Percentiles rank a stretch among this genome's conserved stretches.
Evolutionary conservation across 2,113 vertebrate species (phyloP).

Genomic region (Mionectes macconnelli): DNA sequence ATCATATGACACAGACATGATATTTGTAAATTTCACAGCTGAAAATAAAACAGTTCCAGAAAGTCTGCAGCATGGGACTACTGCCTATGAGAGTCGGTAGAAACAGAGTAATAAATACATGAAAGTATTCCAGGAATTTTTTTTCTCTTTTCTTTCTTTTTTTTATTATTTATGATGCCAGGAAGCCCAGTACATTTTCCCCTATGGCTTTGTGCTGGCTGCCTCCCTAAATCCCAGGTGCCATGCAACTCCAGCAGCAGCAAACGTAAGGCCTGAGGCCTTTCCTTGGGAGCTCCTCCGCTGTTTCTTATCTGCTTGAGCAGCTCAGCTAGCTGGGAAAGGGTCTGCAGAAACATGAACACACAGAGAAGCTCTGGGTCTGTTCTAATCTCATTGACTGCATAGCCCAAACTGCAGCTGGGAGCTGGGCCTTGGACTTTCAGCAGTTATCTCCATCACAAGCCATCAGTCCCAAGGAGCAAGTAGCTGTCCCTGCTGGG

Average conservation of each 20-base stretch:
- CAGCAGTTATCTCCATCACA: conserved; percentile 30
- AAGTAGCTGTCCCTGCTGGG: neutral
- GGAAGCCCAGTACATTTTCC: neutral
- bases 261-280: neutral
- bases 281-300: neutral
- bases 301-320: neutral
- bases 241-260: neutral
- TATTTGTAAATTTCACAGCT: neutral
- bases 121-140: neutral
- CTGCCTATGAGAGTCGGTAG: neutral
- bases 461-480: neutral
- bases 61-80: neutral
- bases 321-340: neutral
- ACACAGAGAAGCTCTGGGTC: neutral
- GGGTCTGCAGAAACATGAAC: neutral
- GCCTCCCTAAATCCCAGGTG: neutral
- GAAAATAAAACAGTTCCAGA: neutral
- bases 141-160: neutral
- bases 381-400: neutral
- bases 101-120: neutral
- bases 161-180: neutral
- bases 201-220: neutral
- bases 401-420: neutral
- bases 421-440: conserved; percentile 14
- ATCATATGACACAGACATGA: rapidly evolving